Evolutionary conservation across 1,140 invertebrate genomes (phyloP).

Genomic region (Calosoma granatense): DNA sequence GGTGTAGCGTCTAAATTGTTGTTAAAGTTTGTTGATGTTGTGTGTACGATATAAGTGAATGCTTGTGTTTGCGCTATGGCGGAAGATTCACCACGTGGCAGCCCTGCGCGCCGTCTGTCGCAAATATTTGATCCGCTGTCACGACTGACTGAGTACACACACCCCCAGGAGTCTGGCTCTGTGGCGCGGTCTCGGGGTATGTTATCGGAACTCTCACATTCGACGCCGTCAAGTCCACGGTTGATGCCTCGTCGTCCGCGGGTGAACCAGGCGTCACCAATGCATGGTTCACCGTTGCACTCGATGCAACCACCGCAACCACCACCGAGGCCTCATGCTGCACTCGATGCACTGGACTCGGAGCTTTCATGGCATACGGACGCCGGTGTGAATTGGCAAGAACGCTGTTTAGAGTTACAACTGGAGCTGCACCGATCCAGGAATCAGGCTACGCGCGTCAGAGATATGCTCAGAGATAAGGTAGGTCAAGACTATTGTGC

Average conservation of each 20-base stretch:
- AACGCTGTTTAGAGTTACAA: slow-evolving; percentile 71
- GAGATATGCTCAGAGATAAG: slow-evolving; percentile 79
- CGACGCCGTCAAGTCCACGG: slow-evolving; percentile 57
- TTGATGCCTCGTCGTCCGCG: slow-evolving; percentile 49
- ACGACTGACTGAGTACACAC: slow-evolving; percentile 49
- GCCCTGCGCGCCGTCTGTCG: slow-evolving; percentile 49
- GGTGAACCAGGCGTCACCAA: slow-evolving; percentile 42
- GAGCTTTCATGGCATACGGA: slow-evolving; percentile 29
- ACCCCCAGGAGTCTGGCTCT: slow-evolving; percentile 25
- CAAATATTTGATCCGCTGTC: slow-evolving; percentile 70
- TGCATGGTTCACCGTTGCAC: background rate
- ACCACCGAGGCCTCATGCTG: slow-evolving; percentile 36
- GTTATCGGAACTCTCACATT: slow-evolving; percentile 31
- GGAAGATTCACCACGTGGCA: background rate
- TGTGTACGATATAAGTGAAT: too few species aligned
- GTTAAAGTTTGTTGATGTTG: too few species aligned
- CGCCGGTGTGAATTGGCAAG: slow-evolving; percentile 64
- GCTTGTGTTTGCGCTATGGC: too few species aligned
- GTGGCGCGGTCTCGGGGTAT: slow-evolving; percentile 25
- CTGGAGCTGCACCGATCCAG: slow-evolving; percentile 70
- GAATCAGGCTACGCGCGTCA: slow-evolving; percentile 70
- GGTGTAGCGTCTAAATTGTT: too few species aligned
- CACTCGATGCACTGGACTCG: slow-evolving; percentile 25
- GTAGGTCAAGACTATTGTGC: slow-evolving; percentile 37
- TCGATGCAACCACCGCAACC: slow-evolving; percentile 30